Conservation (phyloP, 1,140 invertebrate genomes). For the Colletes latitarsis region DNA sequence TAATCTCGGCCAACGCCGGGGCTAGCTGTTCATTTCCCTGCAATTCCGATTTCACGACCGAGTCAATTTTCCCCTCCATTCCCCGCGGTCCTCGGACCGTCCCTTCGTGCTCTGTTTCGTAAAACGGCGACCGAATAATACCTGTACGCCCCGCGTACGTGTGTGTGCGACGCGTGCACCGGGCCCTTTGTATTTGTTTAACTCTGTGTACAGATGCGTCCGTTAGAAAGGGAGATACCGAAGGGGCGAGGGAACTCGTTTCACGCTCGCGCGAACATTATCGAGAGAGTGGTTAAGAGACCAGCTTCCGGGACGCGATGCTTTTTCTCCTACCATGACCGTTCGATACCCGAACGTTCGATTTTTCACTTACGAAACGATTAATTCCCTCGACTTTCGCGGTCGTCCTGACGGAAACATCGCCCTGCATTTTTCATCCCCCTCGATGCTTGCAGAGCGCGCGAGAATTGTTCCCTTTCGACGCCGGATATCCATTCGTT, state of each 20-base stretch:
- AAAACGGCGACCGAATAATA: constrained; percentile 26
- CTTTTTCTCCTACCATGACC: not conserved
- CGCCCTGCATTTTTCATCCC: constrained; percentile 17
- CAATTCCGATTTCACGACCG: constrained; percentile 69
- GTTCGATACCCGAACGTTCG: not conserved
- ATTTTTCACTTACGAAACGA: constrained; percentile 42
- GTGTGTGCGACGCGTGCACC: not conserved
- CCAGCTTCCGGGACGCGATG: constrained; percentile 17
- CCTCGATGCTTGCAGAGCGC: too few species aligned
- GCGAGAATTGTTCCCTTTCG: not conserved
- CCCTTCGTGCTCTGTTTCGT: constrained; percentile 62
- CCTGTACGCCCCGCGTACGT: too few species aligned
- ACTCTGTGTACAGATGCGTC: constrained; percentile 5
- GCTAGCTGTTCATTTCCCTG: constrained; percentile 64
- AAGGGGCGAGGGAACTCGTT: constrained; percentile 64
- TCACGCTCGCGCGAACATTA: constrained; percentile 70
- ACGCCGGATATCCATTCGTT: not conserved
- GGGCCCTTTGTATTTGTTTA: not conserved
- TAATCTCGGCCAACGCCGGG: constrained; percentile 54
- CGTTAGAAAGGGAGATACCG: not conserved
- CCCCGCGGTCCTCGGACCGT: constrained; percentile 4
- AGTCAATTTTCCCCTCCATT: constrained; percentile 70
- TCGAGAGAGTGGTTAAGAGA: constrained; percentile 64
- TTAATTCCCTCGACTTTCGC: constrained; percentile 31
- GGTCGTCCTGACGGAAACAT: not conserved